Evolutionary conservation across 2,113 vertebrate genomes (phyloP), one percentile per base, ranked within the genome.

Genomic region (Aspidoscelis tigris): DNA sequence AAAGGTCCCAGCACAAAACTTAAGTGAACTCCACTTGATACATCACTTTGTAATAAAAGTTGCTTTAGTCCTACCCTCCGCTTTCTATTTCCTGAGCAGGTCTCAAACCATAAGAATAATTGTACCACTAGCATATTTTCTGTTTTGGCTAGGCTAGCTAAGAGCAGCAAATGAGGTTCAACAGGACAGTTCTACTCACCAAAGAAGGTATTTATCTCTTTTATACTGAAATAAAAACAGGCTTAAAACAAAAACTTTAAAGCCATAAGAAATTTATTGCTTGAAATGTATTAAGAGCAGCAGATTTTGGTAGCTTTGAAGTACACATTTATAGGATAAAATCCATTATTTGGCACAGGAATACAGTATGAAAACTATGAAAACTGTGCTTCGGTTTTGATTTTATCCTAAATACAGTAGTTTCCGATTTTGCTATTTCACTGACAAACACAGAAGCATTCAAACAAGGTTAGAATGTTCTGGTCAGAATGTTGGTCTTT

Each of bases 241-340:
- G n/a, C 50, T 39, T 1, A 4, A 61, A 53, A 3, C 43, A 83
- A 78, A 84, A 33, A 71, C 2, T 47, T 0, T 21, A 90, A 89
- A 90, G 0, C 43, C 69, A 1, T 7, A 83, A 82, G 68, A 20
- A 22, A 12, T 92, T 89, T 87, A 91, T 70, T 82, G 65, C 26
- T 7, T 78, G 22, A 83, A 81, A 80, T 82, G 47, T 65, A 58
- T 21, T 44, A 66, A 78, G 24, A 65, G 65, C 58, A 87, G 18
- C 43, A n/a, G 16, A 43, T 55, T 72, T 39, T 14, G 75, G 10
- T 9, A 47, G 8, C 66, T 7, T 68, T 44, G 83, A 71, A 78
- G n/a, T 1, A 70, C 87, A 77, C 1, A 72, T 44, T 26, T 84
- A 88, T 12, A 58, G 10, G 44, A 86, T n/a, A 39, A 39, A 77